Evolutionary conservation across 2,797 vertebrate genomes (phyloP).

Genomic region (Mormyrops boulengeri): DNA sequence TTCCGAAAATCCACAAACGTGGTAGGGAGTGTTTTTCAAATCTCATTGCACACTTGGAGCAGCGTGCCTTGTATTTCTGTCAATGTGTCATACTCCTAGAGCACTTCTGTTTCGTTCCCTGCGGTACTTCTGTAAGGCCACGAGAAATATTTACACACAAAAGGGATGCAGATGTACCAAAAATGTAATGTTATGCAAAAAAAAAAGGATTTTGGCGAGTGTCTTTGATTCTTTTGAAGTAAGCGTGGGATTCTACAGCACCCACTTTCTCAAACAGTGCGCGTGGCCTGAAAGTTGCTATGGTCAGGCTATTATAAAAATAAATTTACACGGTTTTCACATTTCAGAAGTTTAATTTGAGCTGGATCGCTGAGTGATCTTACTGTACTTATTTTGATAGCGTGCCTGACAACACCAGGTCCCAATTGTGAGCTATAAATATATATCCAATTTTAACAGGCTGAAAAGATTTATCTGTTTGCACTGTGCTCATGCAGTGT

Average conservation of each 20-base stretch:
- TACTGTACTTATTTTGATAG: not conserved
- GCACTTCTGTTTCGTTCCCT: not conserved
- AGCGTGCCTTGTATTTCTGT: not conserved
- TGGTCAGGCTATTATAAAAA: not conserved
- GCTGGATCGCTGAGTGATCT: not conserved
- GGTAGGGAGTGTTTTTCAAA: not conserved
- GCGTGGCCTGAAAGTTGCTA: not conserved
- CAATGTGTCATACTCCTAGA: not conserved
- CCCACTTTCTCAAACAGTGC: not conserved
- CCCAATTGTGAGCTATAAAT: slow-evolving; percentile 28
- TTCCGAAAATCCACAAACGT: not conserved
- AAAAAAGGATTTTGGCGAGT: not conserved
- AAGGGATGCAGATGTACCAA: not conserved
- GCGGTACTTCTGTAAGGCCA: not conserved
- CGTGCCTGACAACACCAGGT: slow-evolving; percentile 18
- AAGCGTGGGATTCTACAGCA: not conserved
- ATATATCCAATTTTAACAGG: slow-evolving; percentile 26
- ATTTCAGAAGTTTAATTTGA: not conserved
- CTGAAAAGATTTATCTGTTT: slow-evolving; percentile 36
- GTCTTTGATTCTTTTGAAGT: not conserved
- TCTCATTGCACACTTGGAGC: not conserved
- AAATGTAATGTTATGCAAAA: slow-evolving; percentile 9
- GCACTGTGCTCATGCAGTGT: slow-evolving; percentile 19
- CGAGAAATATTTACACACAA: not conserved
- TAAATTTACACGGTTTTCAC: not conserved